Evolutionary conservation across 2,113 vertebrate genomes (phyloP).

Genomic region (Dipodomys merriami): DNA sequence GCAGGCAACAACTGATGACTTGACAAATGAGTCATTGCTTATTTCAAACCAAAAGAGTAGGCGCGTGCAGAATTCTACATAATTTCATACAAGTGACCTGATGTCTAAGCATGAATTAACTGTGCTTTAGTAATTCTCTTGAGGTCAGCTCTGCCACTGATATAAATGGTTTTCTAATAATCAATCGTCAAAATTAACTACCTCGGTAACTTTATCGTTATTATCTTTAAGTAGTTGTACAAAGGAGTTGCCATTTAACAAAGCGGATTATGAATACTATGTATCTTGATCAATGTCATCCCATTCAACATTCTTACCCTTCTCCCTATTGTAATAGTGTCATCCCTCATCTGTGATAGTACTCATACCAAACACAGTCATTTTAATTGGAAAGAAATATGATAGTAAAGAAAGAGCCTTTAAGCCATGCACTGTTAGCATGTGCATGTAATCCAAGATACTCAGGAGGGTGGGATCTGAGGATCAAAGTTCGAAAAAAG

Average conservation of each 20-base stretch:
- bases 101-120: not conserved
- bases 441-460: too few species aligned
- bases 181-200: not conserved
- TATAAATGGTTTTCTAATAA: not conserved
- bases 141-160: not conserved
- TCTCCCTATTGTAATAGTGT: not conserved
- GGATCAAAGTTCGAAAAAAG: too few species aligned
- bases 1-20: not conserved
- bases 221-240: too few species aligned
- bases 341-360: not conserved
- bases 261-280: too few species aligned
- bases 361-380: not conserved
- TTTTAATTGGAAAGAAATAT: conserved; percentile 2
- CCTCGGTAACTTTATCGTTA: not conserved
- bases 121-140: conserved; percentile 31
- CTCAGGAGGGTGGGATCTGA: not conserved
- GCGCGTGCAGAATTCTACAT: not conserved
- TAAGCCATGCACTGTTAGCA: not conserved
- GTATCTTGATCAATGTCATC: too few species aligned
- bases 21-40: not conserved
- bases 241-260: too few species aligned
- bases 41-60: not conserved
- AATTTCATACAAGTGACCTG: too few species aligned
- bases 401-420: conserved; percentile 3
- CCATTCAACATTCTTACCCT: too few species aligned